Base-by-base conservation (phyloP, 2,888 invertebrate genomes). In the Clivina fossor region DNA sequence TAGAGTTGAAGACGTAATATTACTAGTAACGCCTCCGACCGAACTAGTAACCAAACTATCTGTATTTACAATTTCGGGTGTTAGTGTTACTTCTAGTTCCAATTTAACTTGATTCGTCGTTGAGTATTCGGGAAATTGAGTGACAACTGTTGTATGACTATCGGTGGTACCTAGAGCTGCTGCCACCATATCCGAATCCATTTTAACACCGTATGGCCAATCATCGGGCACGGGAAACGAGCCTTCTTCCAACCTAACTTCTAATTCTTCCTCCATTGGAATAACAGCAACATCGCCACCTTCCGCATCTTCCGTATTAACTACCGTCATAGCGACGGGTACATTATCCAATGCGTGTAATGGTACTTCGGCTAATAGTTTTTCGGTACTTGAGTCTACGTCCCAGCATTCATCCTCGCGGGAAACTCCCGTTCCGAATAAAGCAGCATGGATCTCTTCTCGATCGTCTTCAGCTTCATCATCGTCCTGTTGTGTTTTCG, bases 81-180 rank as follows among this genome's bases (percentile, higher is more conserved):
- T 82, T 64, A 83, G 70, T 1, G 82, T 82, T 19, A 82, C 80
- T 69, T 80, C 80, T 51, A 79, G 64, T 64, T 82, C 81, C 33
- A 81, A 67, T 63, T 79, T 78, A 0, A 78, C 75, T 65, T 76
- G 76, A 51, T 73, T 75, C 57, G n/a, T n/a, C n/a, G 70, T 67
- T 32, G 68, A 66, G 46, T 68, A 70, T 48, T 68, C 68, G 4
- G 37, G 47, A 40, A 47, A 64, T 28, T 68, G 67, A 8, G 64
- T 67, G n/a, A 66, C 66, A 1, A 67, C 66, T 2, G 68, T 64
- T 0, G 68, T 65, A 22, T 70, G 68, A 38, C 59, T 68, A 2
- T 73, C 73, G 3, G 73, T 68, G 30, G 67, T 71, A 58, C 75
- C 76, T 16, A 79, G 64, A 26, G 79, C 76, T n/a, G 77, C 78